Evolutionary conservation across 2,888 invertebrate species (phyloP).

Genomic region (Andrena flavipes): DNA sequence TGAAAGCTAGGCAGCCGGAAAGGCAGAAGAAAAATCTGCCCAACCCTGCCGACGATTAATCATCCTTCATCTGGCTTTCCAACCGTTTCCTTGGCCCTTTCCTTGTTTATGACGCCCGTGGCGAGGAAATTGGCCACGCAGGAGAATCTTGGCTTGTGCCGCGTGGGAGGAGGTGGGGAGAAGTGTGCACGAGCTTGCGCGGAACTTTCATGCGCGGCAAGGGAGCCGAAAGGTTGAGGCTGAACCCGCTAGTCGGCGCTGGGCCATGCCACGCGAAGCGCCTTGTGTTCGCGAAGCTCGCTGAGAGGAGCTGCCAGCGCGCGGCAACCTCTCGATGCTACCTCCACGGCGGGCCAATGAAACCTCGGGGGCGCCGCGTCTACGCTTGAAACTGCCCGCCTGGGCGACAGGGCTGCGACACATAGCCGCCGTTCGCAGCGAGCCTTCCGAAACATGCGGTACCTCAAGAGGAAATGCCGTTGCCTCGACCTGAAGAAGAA

Average conservation of each 20-base stretch:
- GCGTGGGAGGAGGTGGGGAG: slow-evolving; percentile 7
- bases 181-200: slow-evolving; percentile 74
- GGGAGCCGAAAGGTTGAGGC: slow-evolving; percentile 61
- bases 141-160: background rate
- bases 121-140: slow-evolving; percentile 38
- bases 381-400: slow-evolving; percentile 47
- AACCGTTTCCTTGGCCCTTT: slow-evolving; percentile 28
- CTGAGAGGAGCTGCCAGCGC: slow-evolving; percentile 58
- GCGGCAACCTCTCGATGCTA: slow-evolving; percentile 59
- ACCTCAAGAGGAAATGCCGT: slow-evolving; percentile 83
- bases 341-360: slow-evolving; percentile 67
- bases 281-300: slow-evolving; percentile 72
- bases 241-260: slow-evolving; percentile 81
- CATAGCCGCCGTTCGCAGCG: slow-evolving; percentile 4
- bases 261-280: slow-evolving; percentile 77
- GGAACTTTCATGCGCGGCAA: slow-evolving; percentile 56
- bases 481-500: slow-evolving; percentile 72
- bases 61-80: slow-evolving; percentile 52
- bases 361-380: slow-evolving; percentile 52
- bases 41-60: slow-evolving; percentile 37
- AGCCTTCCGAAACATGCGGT: slow-evolving; percentile 77
- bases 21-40: slow-evolving; percentile 7
- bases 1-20: background rate
- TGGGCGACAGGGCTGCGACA: slow-evolving; percentile 32
- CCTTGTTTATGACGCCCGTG: slow-evolving; percentile 44